Evolutionary conservation across 2,888 invertebrate species (phyloP), one percentile per base, ranked within the genome.

Genomic region (Dolichopus griseipennis): DNA sequence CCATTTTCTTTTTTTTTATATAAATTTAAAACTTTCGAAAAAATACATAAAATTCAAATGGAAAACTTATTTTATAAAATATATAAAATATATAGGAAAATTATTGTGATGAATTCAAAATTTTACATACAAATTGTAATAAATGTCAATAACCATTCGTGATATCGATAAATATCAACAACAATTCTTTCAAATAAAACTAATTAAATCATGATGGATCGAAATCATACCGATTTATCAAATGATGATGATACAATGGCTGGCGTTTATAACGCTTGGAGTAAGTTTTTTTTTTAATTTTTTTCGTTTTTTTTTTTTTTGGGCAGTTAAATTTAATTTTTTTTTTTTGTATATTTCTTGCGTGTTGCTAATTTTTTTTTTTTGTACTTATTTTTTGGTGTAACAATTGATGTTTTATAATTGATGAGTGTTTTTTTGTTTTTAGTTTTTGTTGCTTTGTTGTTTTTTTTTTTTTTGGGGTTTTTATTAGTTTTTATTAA

Each of bases 191-290:
- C 21, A 62, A 62, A 22, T 62, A 1, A 61, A 22, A 62, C 10
- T 5, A 62, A 62, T 22, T 62, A 1, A 22, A 62, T 22, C 66
- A 68, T 69, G 34, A 71, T 70, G 70, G 70, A 70, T 67, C 62
- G 66, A 62, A 71, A 71, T 66, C 70, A 72, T 66, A 66, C 68
- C 15, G 61, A 43, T 41, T 12, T 52, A 52, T 52, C 52, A n/a
- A 72, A 72, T 78, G 81, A 80, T 68, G 73, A 73, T 71, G 86
- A 86, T 76, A 87, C 86, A 75, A 87, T 87, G 84, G 85, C 86
- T 75, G 86, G 86, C 75, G 86, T 86, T 22, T 87, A 87, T 74
- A 86, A 85, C 64, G 87, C 87, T 15, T 87, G 87, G 87, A 86
- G 87, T 87, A 79, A 87, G 87, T 86, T 75, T 65, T 65, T 67